A percentile compares a stretch with the other conserved stretches of the same genome.
Conservation (phyloP, 2,113 vertebrate species). For the Notarius lentiginosus region DNA sequence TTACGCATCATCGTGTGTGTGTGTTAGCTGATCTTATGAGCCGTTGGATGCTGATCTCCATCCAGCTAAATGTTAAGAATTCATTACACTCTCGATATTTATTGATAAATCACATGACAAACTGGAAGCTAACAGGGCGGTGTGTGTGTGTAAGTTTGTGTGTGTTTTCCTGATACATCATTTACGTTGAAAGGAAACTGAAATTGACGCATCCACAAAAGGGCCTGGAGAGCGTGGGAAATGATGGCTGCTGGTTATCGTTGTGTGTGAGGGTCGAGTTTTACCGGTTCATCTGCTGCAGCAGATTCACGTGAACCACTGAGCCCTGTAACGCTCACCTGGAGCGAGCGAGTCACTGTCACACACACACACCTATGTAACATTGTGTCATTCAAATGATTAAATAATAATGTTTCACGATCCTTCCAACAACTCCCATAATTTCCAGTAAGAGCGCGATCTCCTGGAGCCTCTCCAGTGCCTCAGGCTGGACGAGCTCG, state of each 20-base stretch:
- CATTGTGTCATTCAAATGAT: not conserved
- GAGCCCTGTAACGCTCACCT: constrained; percentile 20
- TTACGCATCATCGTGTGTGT: constrained; percentile 36
- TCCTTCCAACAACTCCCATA: not conserved
- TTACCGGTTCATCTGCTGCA: constrained; percentile 13
- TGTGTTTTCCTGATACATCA: not conserved
- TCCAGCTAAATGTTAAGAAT: not conserved
- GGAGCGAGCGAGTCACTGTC: not conserved
- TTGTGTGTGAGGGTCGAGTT: constrained; percentile 25
- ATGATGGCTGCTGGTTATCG: not conserved
- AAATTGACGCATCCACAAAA: not conserved
- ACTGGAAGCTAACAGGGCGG: not conserved
- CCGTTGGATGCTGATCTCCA: not conserved
- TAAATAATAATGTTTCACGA: not conserved
- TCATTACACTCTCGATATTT: not conserved
- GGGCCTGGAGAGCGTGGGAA: not conserved
- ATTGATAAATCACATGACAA: not conserved
- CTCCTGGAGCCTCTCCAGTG: not conserved
- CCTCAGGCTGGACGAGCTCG: not conserved
- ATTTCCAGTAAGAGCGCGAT: not conserved
- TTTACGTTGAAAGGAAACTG: not conserved
- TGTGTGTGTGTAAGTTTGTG: not conserved
- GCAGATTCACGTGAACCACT: constrained; percentile 23
- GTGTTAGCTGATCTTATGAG: not conserved
- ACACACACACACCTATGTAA: not conserved